Evolutionary conservation across 2,888 invertebrate genomes (phyloP), one percentile per base, ranked within the genome.

Genomic region (Mesorhabditis spiculigera): DNA sequence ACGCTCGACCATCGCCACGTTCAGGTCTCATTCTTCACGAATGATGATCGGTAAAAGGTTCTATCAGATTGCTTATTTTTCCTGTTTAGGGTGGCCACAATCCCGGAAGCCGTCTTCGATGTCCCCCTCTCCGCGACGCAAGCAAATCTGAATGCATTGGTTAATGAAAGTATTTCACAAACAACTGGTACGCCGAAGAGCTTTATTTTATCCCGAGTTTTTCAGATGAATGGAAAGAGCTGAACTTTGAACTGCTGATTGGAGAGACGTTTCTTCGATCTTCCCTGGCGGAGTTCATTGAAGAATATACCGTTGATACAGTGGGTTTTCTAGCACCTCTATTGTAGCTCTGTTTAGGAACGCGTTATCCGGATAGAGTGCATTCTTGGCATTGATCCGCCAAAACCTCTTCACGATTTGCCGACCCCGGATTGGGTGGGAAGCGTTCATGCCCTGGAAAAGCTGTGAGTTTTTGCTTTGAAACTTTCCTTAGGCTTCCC

Each of bases 371-470:
- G 93, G 77, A 90, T 97, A 67, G 96, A 97, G 87, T 97, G 96
- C 87, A 89, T 96, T 42, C 92, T 93, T 86, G 90, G 92, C 79
- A 91, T 92, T 79, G 93, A 95, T 10, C 92, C 95, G 0, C 97
- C 97, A 0, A 91, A 93, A 83, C 95, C 96, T 0, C 91, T 93
- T 86, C 93, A 95, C 86, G 93, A 93, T 86, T 89, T 97, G 76
- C 90, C 93, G 86, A 95, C 96, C 84, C 94, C 96, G 87, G 97
- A 98, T 86, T 98, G 97, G 97, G 94, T 97, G n/a, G 92, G 94
- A 41, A 91, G 93, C 63, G 91, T 95, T 16, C 76, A 78, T 41
- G 73, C 73, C 44, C 67, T 73, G 6, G 71, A 76, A n/a, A 73
- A 79, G 62, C 73, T 71, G 83, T 83, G 58, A 71, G 80, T 76